Base-by-base conservation (phyloP, 1,140 invertebrate species). In the Zaprionus vittiger region DNA sequence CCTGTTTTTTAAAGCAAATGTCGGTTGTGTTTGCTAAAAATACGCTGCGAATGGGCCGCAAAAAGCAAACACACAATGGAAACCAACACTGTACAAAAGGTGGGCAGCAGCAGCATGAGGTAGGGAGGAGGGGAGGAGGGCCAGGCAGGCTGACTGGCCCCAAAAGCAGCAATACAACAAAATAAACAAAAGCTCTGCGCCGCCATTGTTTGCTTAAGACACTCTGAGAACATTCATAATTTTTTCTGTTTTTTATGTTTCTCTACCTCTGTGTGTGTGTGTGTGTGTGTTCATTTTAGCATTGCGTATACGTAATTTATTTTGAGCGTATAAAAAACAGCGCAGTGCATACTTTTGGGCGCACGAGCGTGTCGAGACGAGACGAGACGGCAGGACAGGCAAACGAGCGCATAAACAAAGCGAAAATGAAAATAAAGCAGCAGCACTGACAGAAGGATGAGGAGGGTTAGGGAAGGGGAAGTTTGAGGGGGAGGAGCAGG, bases 121-220 rank as follows among this genome's bases (percentile, higher is more conserved):
- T 5, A 34, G 5, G 20, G n/a, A 5, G 34, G 38, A 20, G 5
- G 28, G 15, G 60, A 47, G 5, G 11, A 6, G 47, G 11, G 9
- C 2, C 17, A n/a, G 47, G 11, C 20, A 2, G n/a, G 41, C 41
- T 47, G 41, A 17, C 41, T 24, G 20, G 68, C 59, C 69, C 76
- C 44, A 73, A 64, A 64, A 68, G 64, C 55, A 73, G 73, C 55
- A 76, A 76, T 76, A 62, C 61, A 66, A 65, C 41, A 78, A 80
- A 89, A 75, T 74, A 86, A 89, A 86, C 77, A 86, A 89, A 89
- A 86, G 84, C 84, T 75, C 77, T 63, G 80, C 83, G 69, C 70
- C 61, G 64, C 77, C 61, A 83, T 86, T 89, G 77, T 89, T 87
- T 79, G 80, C 84, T 80, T 74, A 80, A 57, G 63, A 81, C 57